phyloP scores from a whole-genome alignment of 2,888 invertebrate genomes.

The Noctua janthe region DNA sequence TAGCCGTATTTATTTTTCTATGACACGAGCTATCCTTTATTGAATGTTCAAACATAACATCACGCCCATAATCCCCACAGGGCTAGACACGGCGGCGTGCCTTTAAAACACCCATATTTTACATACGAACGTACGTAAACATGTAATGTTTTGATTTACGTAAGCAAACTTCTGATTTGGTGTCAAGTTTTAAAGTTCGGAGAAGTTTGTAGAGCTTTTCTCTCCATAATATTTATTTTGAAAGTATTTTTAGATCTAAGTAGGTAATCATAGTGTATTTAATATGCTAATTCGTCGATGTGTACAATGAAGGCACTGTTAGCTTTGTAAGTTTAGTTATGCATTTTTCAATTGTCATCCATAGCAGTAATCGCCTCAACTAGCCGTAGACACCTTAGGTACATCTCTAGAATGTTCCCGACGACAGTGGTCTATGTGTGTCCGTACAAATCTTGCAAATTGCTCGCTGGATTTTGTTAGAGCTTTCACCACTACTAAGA shows the following conservation, averaged over 20 bases:
- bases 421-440: conserved; percentile 13
- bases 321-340: conserved; percentile 33
- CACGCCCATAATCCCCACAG: background rate
- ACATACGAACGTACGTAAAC: conserved; percentile 4
- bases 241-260: conserved; percentile 25
- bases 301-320: conserved; percentile 13
- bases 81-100: background rate
- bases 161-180: conserved; percentile 31
- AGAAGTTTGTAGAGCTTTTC: conserved; percentile 24
- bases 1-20: background rate
- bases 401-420: conserved; percentile 13
- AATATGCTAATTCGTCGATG: conserved; percentile 21
- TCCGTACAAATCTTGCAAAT: conserved; percentile 48
- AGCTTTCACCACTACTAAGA: conserved; percentile 24
- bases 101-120: background rate
- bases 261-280: conserved; percentile 33
- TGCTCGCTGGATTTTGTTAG: conserved; percentile 34
- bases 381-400: conserved; percentile 10
- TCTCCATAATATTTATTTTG: conserved; percentile 41
- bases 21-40: background rate
- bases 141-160: conserved; percentile 15
- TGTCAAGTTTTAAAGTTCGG: conserved; percentile 43
- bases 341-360: conserved; percentile 36
- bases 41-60: background rate
- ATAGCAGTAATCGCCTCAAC: conserved; percentile 13